Conservation (phyloP, 2,797 vertebrate genomes). For the Eulemur coronatus region DNA sequence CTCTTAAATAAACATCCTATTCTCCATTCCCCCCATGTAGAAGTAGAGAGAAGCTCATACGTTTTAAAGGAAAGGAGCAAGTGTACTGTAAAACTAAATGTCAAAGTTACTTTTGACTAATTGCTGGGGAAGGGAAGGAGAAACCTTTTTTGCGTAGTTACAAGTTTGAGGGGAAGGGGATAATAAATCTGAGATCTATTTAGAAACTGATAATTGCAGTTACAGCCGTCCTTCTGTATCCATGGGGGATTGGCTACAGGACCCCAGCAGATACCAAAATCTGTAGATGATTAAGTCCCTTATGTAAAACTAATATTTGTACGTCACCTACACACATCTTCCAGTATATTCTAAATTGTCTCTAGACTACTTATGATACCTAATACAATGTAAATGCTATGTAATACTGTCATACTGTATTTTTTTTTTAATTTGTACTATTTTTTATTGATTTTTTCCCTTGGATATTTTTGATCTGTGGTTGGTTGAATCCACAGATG, state of each 20-base stretch:
- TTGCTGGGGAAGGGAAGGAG: not conserved
- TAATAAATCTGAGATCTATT: not conserved
- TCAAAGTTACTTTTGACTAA: not conserved
- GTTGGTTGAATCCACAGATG: not conserved
- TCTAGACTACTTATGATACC: not conserved
- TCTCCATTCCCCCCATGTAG: not conserved
- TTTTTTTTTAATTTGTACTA: not conserved
- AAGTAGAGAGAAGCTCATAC: not conserved
- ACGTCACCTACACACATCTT: not conserved
- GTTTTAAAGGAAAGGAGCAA: not conserved
- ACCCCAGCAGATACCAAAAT: not conserved
- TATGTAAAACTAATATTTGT: not conserved
- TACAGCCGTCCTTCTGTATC: not conserved
- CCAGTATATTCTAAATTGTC: not conserved
- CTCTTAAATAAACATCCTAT: conserved; percentile 38
- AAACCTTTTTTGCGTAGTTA: not conserved
- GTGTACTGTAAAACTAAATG: not conserved
- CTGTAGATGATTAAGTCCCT: not conserved
- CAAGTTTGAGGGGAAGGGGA: not conserved
- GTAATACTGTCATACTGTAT: not conserved
- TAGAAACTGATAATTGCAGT: not conserved
- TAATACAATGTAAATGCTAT: not conserved
- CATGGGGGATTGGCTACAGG: not conserved
- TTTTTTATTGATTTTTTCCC: not conserved
- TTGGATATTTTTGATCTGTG: not conserved